Evolutionary conservation across 2,113 vertebrate species (phyloP).

Genomic region (Rhinoderma darwinii): DNA sequence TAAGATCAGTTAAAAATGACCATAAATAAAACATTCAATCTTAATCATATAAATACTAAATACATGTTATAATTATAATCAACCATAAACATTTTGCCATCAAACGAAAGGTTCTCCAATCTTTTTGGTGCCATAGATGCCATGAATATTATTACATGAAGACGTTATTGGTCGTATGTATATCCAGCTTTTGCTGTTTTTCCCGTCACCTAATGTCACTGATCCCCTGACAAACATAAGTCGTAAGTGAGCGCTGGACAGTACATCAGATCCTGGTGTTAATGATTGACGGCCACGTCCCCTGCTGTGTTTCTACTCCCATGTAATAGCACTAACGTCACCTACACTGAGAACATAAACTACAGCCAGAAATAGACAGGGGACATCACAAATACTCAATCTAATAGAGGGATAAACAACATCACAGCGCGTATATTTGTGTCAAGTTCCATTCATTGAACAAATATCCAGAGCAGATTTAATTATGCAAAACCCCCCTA

Average conservation of each 20-base stretch:
- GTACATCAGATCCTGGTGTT: slow-evolving; percentile 9
- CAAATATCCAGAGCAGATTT: background rate
- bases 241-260: background rate
- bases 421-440: background rate
- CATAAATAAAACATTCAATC: background rate
- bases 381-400: background rate
- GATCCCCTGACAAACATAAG: background rate
- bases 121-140: background rate
- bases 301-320: background rate
- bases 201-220: background rate
- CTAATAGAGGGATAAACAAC: background rate
- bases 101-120: too few species aligned
- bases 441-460: slow-evolving; percentile 1
- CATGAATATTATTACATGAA: background rate
- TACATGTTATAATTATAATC: background rate
- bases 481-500: background rate
- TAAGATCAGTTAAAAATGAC: background rate
- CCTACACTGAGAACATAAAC: slow-evolving; percentile 34
- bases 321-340: slow-evolving; percentile 45
- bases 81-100: background rate
- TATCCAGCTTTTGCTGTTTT: background rate
- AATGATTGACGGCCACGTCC: slow-evolving; percentile 52
- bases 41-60: background rate
- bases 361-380: slow-evolving; percentile 1
- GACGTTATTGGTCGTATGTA: background rate